A percentile compares a stretch with the other conserved stretches of the same genome.
phyloP scores from a whole-genome alignment of 2,797 vertebrate species.

The Poecilia wingei region DNA sequence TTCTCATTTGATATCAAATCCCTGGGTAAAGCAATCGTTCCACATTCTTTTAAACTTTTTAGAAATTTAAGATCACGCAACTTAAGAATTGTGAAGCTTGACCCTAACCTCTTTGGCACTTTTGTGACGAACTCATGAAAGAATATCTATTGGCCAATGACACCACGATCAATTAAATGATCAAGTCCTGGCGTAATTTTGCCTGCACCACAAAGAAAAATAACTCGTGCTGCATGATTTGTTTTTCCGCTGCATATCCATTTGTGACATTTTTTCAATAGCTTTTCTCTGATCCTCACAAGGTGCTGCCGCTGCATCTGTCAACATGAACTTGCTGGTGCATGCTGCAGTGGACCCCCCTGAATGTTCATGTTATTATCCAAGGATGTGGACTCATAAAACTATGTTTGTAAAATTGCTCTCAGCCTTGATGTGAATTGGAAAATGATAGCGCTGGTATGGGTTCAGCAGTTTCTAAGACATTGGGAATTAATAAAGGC shows the following conservation, averaged over 20 bases:
- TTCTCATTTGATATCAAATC: not conserved
- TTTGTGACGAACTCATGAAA: not conserved
- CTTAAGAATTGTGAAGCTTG: not conserved
- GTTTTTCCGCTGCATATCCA: conserved; percentile 9
- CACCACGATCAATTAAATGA: not conserved
- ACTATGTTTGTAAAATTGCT: conserved; percentile 41
- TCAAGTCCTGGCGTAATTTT: not conserved
- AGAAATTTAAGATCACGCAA: not conserved
- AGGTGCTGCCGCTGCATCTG: not conserved
- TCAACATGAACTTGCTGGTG: conserved; percentile 6
- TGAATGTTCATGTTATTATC: conserved; percentile 64
- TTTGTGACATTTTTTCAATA: conserved; percentile 11
- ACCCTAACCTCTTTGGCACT: not conserved
- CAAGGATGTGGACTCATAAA: conserved; percentile 51
- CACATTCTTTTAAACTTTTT: not conserved
- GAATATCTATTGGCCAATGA: not conserved
- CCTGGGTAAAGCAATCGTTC: not conserved
- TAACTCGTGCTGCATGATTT: not conserved
- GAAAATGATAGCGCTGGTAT: conserved; percentile 31
- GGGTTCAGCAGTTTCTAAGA: conserved; percentile 13
- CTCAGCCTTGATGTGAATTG: conserved; percentile 46
- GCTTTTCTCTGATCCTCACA: conserved; percentile 8
- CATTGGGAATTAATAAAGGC: conserved; percentile 15
- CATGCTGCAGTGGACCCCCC: conserved; percentile 42
- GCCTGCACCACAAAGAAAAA: not conserved